Percentiles rank a stretch among this genome's conserved stretches.
Conservation (phyloP, 2,797 vertebrate species). For the Mallotus villosus region DNA sequence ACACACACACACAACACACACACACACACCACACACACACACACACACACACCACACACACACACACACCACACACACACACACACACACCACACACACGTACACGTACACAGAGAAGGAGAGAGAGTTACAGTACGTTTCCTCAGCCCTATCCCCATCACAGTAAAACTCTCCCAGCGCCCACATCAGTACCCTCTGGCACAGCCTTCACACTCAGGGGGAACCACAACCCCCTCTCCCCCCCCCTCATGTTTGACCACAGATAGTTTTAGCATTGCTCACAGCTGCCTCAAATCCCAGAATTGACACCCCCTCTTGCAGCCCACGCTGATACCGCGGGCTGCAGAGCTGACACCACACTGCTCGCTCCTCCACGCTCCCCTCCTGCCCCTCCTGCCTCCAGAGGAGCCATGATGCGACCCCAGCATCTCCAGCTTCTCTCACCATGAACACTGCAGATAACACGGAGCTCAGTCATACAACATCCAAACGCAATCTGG, state of each 20-base stretch:
- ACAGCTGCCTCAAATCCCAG: conserved; percentile 50
- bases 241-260: conserved; percentile 18
- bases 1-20: too few species aligned
- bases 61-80: not conserved
- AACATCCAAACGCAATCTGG: too few species aligned
- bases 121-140: conserved; percentile 1
- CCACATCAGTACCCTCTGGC: not conserved
- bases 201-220: not conserved
- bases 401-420: conserved; percentile 42
- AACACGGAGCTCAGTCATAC: too few species aligned
- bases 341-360: conserved; percentile 35
- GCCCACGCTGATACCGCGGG: conserved; percentile 38
- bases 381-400: conserved; percentile 33
- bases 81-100: too few species aligned
- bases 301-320: conserved; percentile 46
- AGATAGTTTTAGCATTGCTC: conserved; percentile 59
- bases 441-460: too few species aligned
- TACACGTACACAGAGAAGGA: not conserved
- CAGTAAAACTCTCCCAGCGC: conserved; percentile 12
- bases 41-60: too few species aligned
- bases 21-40: not conserved
- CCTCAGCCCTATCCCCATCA: conserved; percentile 8
- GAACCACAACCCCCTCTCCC: not conserved
- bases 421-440: conserved; percentile 7
- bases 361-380: conserved; percentile 5